Evolutionary conservation across 1,140 invertebrate genomes (phyloP).

Genomic region (Apis mellifera): DNA sequence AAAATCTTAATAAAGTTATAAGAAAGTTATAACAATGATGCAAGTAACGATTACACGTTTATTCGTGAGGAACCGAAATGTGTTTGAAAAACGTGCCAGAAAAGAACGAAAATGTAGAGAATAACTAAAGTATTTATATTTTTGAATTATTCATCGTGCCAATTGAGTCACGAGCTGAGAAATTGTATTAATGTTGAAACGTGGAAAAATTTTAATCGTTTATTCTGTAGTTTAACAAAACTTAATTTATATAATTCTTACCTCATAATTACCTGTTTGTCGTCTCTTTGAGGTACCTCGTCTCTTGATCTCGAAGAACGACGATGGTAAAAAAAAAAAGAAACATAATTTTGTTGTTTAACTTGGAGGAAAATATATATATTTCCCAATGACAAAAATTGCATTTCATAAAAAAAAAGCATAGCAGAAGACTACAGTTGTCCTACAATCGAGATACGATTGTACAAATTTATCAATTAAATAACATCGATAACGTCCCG

Average conservation of each 20-base stretch:
- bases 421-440: constrained; percentile 31
- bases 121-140: constrained; percentile 41
- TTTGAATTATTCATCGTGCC: constrained; percentile 36
- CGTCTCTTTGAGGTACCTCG: too few species aligned
- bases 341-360: not conserved
- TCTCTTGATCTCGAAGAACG: not conserved
- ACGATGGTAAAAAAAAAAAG: not conserved
- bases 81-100: constrained; percentile 26
- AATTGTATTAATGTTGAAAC: constrained; percentile 23
- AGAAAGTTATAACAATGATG: too few species aligned
- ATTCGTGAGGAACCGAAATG: not conserved
- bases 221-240: not conserved
- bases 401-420: constrained; percentile 45
- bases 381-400: constrained; percentile 42
- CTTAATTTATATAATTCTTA: not conserved
- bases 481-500: constrained; percentile 14
- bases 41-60: too few species aligned
- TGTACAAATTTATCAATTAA: constrained; percentile 12
- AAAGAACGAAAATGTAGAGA: not conserved
- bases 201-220: constrained; percentile 27
- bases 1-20: too few species aligned
- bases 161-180: constrained; percentile 34
- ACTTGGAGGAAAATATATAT: constrained; percentile 34
- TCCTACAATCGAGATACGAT: constrained; percentile 9
- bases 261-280: not conserved